Conservation (phyloP, 2,113 vertebrate species). For the Engraulis encrasicolus region DNA sequence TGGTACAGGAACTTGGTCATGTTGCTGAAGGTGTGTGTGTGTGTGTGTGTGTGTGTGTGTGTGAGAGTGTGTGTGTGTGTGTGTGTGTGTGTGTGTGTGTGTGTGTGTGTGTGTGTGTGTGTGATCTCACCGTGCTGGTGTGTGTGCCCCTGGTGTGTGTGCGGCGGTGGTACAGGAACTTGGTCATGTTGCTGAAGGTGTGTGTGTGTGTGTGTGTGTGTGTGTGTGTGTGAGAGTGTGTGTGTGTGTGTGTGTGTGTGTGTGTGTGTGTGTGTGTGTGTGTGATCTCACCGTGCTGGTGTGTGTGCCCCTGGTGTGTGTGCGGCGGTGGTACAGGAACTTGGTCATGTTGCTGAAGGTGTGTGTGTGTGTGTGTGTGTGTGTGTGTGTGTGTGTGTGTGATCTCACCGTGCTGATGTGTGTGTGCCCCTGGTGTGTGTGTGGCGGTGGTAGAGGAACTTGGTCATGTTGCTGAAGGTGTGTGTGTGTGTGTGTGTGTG, state of each 20-base stretch:
- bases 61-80: constrained; percentile 73
- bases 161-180: too few species aligned
- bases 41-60: constrained; percentile 77
- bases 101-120: constrained; percentile 58
- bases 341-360: constrained; percentile 95
- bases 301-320: constrained; percentile 80
- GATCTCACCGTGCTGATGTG: constrained; percentile 49
- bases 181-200: too few species aligned
- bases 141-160: too few species aligned
- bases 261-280: constrained; percentile 59
- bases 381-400: constrained; percentile 85
- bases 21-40: constrained; percentile 67
- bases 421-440: constrained; percentile 79
- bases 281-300: too few species aligned
- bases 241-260: constrained; percentile 65
- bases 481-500: constrained; percentile 56
- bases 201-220: constrained; percentile 46
- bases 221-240: constrained; percentile 80
- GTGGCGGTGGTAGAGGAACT: constrained; percentile 90
- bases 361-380: too few species aligned
- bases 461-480: constrained; percentile 94
- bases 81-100: constrained; percentile 76
- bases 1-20: constrained; percentile 96
- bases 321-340: constrained; percentile 89
- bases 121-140: constrained; percentile 52